A percentile compares a stretch with the other conserved stretches of the same genome.
Conservation (phyloP, 2,888 invertebrate genomes). For the Tiliacea aurago region DNA sequence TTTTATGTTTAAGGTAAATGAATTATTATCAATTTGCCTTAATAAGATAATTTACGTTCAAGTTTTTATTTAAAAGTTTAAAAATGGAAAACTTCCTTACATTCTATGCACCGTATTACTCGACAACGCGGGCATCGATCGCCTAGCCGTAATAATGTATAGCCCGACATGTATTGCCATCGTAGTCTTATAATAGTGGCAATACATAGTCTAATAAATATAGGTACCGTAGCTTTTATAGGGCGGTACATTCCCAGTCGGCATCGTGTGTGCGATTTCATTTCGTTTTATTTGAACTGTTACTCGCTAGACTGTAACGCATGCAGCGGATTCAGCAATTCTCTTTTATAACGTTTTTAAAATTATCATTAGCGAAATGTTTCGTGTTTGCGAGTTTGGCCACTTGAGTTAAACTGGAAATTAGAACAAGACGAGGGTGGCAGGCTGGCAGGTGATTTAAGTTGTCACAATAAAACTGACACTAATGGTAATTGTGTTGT, state of each 20-base stretch:
- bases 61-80: background rate
- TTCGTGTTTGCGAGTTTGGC: constrained; percentile 53
- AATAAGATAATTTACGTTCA: background rate
- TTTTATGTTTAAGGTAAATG: constrained; percentile 3
- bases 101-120: constrained; percentile 15
- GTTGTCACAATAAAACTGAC: constrained; percentile 72
- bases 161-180: constrained; percentile 74
- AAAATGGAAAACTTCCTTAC: background rate
- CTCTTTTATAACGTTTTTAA: constrained; percentile 61
- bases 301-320: constrained; percentile 72
- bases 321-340: constrained; percentile 58
- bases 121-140: constrained; percentile 59
- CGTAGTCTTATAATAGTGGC: constrained; percentile 74
- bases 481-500: constrained; percentile 74
- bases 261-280: constrained; percentile 75
- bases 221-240: constrained; percentile 68
- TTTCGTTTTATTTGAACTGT: constrained; percentile 81
- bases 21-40: constrained; percentile 6
- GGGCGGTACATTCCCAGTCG: constrained; percentile 66
- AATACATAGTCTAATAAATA: constrained; percentile 70
- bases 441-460: constrained; percentile 72
- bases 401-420: constrained; percentile 63
- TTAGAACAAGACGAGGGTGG: constrained; percentile 68
- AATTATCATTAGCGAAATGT: constrained; percentile 67
- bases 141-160: constrained; percentile 72